These are phyloP conservation scores for Sparidentex hasta DNA, from an alignment of 2,797 vertebrate genomes.

Conservation along the genomic window DNA sequence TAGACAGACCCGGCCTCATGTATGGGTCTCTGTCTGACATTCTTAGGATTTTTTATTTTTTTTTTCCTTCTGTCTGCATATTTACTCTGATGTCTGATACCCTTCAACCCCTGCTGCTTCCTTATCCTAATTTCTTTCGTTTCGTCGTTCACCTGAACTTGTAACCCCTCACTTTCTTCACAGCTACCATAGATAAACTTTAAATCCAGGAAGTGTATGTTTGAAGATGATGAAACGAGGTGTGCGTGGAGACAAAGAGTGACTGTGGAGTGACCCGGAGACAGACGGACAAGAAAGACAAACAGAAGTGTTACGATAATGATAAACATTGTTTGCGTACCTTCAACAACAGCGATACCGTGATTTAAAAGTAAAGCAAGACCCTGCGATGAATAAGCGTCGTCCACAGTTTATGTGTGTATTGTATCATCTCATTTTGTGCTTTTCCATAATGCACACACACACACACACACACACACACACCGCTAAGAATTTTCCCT, in stretches of 20 bases:
- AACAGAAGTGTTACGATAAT: background rate
- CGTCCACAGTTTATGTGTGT: conserved; percentile 16
- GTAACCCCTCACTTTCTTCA: conserved; percentile 34
- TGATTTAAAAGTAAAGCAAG: background rate
- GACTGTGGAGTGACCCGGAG: background rate
- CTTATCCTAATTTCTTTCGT: conserved; percentile 31
- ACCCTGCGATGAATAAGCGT: background rate
- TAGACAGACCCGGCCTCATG: conserved; percentile 26
- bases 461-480: background rate
- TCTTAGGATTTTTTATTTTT: conserved; percentile 18
- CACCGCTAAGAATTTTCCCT: conserved; percentile 17
- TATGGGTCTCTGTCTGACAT: conserved; percentile 38
- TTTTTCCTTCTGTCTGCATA: conserved; percentile 48
- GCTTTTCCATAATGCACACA: conserved; percentile 2
- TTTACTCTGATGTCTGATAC: conserved; percentile 45
- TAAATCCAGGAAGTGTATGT: conserved; percentile 18
- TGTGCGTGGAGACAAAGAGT: conserved; percentile 4
- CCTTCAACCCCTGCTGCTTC: conserved; percentile 31
- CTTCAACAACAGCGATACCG: background rate
- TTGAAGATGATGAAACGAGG: conserved; percentile 1
- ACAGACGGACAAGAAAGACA: background rate
- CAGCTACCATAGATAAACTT: conserved; percentile 11
- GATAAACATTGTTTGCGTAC: conserved; percentile 1
- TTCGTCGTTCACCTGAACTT: conserved; percentile 48
- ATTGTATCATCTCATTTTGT: background rate